phyloP scores from a whole-genome alignment of 2,113 vertebrate species.

The Electrona antarctica region DNA sequence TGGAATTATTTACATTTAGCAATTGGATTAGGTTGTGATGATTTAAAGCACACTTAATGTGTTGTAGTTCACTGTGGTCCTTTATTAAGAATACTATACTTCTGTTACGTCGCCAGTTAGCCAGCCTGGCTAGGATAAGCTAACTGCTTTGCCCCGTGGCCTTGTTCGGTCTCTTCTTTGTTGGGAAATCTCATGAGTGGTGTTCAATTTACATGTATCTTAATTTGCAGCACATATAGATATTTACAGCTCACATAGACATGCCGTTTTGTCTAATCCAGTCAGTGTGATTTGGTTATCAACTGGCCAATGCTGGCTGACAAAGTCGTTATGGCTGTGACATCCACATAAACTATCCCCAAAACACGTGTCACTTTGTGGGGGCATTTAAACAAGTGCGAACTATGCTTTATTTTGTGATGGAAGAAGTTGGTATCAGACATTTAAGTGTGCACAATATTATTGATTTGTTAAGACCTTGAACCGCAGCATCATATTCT shows the following conservation, averaged over 20 bases:
- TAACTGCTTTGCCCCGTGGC: conserved; percentile 37
- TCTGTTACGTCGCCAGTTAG: conserved; percentile 20
- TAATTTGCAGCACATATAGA: neutral
- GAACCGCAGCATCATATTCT: too few relatives aligned
- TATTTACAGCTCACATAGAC: neutral
- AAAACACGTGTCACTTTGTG: neutral
- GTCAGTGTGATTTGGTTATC: neutral
- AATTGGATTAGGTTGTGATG: too few relatives aligned
- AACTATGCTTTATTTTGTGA: neutral
- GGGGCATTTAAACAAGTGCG: neutral
- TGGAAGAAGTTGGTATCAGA: neutral
- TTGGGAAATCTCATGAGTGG: conserved; percentile 19
- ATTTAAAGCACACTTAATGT: too few relatives aligned
- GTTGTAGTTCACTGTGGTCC: too few relatives aligned
- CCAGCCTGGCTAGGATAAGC: conserved; percentile 16
- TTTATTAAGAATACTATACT: neutral
- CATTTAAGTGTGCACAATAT: neutral
- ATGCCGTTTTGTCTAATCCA: neutral
- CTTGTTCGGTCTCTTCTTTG: conserved; percentile 53
- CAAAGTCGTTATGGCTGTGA: neutral
- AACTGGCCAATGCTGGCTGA: conserved; percentile 12
- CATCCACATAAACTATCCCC: neutral
- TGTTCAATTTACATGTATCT: neutral
- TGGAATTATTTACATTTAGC: too few relatives aligned
- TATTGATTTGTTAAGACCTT: too few relatives aligned